A percentile compares a stretch with the other conserved stretches of the same genome.
phyloP scores from a whole-genome alignment of 1,140 invertebrate genomes.

The Palaemon carinicauda region DNA sequence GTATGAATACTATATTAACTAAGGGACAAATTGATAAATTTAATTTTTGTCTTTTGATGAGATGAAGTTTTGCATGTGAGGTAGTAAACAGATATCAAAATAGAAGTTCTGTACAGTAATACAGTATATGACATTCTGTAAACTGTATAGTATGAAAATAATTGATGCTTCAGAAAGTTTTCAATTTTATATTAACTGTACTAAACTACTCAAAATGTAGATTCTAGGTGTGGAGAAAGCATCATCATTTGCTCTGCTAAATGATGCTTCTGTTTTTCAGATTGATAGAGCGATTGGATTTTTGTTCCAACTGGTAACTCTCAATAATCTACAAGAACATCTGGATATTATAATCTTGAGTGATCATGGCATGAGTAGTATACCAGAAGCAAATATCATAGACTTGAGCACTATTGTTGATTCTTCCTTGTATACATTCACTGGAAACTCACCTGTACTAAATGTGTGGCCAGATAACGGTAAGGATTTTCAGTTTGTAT shows the following conservation, averaged over 20 bases:
- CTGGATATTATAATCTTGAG: conserved; percentile 62
- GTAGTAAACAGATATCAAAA: no score
- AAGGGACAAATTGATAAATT: neutral
- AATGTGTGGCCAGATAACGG: conserved; percentile 54
- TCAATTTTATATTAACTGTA: no score
- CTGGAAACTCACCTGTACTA: conserved; percentile 59
- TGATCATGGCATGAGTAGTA: conserved; percentile 62
- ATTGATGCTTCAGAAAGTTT: no score
- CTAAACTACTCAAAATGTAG: no score
- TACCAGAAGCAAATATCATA: conserved; percentile 58
- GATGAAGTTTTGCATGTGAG: no score
- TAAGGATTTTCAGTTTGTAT: neutral
- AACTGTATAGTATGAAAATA: no score
- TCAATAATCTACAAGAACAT: conserved; percentile 46
- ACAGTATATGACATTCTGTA: no score
- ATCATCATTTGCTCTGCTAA: neutral
- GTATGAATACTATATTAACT: neutral
- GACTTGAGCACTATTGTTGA: conserved; percentile 56
- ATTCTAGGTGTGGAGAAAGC: no score
- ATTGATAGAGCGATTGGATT: conserved; percentile 60
- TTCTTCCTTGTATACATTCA: conserved; percentile 31
- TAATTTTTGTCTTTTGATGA: no score
- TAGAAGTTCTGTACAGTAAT: no score
- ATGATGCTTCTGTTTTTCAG: neutral
- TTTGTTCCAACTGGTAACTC: conserved; percentile 55